Conservation (phyloP, 2,113 vertebrate genomes). For the Saguinus imperator region DNA sequence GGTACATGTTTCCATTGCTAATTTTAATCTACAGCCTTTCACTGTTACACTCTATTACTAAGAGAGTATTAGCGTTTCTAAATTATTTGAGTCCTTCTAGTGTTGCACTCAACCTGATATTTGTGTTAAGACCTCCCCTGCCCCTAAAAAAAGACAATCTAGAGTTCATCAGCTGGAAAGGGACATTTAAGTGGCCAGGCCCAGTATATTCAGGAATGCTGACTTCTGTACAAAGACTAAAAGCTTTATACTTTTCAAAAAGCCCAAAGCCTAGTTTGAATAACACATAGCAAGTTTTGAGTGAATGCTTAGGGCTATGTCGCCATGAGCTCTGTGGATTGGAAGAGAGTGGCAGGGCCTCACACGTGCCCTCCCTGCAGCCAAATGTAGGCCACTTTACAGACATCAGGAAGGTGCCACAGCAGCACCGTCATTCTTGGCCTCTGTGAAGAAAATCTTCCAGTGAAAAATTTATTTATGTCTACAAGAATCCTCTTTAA, state of each 20-base stretch:
- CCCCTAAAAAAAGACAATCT: background rate
- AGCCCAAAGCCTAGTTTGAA: background rate
- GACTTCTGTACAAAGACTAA: background rate
- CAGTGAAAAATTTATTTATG: background rate
- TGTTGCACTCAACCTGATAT: no score
- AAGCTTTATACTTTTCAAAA: background rate
- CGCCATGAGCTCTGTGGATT: background rate
- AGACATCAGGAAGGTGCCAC: background rate
- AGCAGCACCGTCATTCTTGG: accelerated
- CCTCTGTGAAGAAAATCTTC: background rate
- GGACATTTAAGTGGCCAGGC: background rate
- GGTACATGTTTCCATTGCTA: no score
- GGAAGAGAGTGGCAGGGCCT: background rate
- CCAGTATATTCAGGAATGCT: background rate
- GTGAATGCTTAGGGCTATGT: accelerated
- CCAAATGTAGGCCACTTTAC: no score
- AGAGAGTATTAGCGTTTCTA: no score
- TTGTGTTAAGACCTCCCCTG: no score
- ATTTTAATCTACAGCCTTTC: no score
- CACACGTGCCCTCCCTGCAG: accelerated
- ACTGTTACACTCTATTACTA: no score
- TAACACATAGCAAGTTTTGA: background rate
- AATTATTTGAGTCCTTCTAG: no score
- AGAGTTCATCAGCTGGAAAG: background rate
- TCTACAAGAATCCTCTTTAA: background rate